Percentiles rank a stretch among this genome's conserved stretches.
These are phyloP conservation scores for Pseudolycoriella hygida DNA, from an alignment of 2,888 invertebrate species.

Conservation along the genomic window DNA sequence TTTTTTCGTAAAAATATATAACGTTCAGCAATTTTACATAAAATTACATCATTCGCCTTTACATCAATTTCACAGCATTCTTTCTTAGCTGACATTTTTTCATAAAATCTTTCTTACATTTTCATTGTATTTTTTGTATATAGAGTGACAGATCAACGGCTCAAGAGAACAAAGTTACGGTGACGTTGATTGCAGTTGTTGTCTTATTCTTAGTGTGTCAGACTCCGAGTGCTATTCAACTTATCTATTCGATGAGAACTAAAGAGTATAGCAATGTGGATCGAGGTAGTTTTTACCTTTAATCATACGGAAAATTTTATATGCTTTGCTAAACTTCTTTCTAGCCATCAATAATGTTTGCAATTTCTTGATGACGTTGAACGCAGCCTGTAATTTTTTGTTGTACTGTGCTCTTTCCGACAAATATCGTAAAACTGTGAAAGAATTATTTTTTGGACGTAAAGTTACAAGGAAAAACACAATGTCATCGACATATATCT, in stretches of 20 bases:
- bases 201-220: constrained; percentile 58
- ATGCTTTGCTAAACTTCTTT: constrained; percentile 6
- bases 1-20: too few species aligned
- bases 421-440: constrained; percentile 45
- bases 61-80: too few species aligned
- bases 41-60: too few species aligned
- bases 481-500: neutral
- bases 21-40: too few species aligned
- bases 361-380: constrained; percentile 50
- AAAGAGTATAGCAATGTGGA: neutral
- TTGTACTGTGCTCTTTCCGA: constrained; percentile 60
- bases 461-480: constrained; percentile 10
- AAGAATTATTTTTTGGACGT: constrained; percentile 24
- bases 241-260: constrained; percentile 31
- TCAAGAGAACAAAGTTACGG: constrained; percentile 55
- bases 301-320: neutral
- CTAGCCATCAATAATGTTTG: constrained; percentile 49
- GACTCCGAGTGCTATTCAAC: constrained; percentile 42
- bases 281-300: neutral
- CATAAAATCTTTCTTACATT: too few species aligned
- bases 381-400: constrained; percentile 60
- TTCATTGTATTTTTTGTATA: too few species aligned
- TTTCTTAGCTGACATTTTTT: too few species aligned
- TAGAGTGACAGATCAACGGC: constrained; percentile 30
- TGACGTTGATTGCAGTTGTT: constrained; percentile 58